phyloP scores from a whole-genome alignment of 2,113 vertebrate species.

The Phodopus roborovskii region DNA sequence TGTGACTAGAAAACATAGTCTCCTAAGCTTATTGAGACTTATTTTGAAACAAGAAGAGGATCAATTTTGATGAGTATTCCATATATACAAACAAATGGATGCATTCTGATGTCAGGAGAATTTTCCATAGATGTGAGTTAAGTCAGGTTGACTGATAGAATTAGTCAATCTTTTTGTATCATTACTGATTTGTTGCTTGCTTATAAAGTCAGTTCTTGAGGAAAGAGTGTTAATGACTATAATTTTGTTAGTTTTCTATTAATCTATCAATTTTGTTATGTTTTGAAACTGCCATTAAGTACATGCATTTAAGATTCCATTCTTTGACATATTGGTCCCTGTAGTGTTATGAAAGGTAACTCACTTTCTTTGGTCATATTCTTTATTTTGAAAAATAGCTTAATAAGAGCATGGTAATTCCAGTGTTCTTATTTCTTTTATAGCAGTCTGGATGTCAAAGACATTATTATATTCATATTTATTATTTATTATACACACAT shows the following conservation, averaged over 20 bases:
- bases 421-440: not conserved
- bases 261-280: not conserved
- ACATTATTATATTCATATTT: not conserved
- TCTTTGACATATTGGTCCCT: not conserved
- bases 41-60: not conserved
- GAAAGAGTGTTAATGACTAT: not conserved
- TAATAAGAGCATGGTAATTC: not conserved
- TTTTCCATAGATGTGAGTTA: not conserved
- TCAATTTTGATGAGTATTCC: not conserved
- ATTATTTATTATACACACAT: conserved; percentile 8
- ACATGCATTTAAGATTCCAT: not conserved
- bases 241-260: not conserved
- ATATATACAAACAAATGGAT: not conserved
- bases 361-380: not conserved
- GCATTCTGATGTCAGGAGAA: not conserved
- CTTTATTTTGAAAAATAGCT: not conserved
- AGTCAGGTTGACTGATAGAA: not conserved
- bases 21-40: not conserved
- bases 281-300: not conserved
- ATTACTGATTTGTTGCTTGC: not conserved
- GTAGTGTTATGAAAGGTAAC: not conserved
- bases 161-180: not conserved
- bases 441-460: not conserved
- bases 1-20: not conserved
- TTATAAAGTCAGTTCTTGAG: not conserved